Evolutionary conservation across 2,888 invertebrate genomes (phyloP).

Genomic region (Pandemis heparana): DNA sequence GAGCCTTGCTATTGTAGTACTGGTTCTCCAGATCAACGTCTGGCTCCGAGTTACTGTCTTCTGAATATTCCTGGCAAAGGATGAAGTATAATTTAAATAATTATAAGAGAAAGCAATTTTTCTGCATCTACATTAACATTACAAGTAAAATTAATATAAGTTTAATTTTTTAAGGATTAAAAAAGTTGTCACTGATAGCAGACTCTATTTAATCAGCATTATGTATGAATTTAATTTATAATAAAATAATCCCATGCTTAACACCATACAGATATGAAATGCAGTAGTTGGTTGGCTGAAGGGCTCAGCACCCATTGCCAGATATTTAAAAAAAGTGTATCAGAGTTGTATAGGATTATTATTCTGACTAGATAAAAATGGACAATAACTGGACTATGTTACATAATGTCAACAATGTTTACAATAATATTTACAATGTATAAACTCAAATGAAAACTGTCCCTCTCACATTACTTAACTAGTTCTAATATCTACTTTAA

Average conservation of each 20-base stretch:
- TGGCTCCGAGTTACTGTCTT: constrained; percentile 99
- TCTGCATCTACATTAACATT: too few relatives aligned
- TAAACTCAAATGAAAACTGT: neutral
- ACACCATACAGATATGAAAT: too few relatives aligned
- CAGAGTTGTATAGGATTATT: too few relatives aligned
- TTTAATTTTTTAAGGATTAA: too few relatives aligned
- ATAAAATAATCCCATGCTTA: too few relatives aligned
- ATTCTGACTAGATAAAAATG: neutral
- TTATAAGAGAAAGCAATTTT: neutral
- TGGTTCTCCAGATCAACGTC: constrained; percentile 99
- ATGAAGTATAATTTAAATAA: neutral
- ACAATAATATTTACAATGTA: neutral
- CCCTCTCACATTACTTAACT: neutral
- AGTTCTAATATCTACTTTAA: neutral
- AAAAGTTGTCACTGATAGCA: too few relatives aligned
- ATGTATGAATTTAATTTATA: too few relatives aligned
- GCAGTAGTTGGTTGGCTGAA: too few relatives aligned
- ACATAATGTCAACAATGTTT: neutral
- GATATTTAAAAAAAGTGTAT: too few relatives aligned
- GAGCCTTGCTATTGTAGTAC: constrained; percentile 99
- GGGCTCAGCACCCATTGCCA: too few relatives aligned
- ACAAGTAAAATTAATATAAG: too few relatives aligned
- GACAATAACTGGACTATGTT: neutral
- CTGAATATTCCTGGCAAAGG: constrained; percentile 95
- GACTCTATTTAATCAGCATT: too few relatives aligned